A percentile compares a stretch with the other conserved stretches of the same genome.
These are phyloP conservation scores for Syritta pipiens DNA, from an alignment of 2,888 invertebrate genomes.

Conservation along the genomic window DNA sequence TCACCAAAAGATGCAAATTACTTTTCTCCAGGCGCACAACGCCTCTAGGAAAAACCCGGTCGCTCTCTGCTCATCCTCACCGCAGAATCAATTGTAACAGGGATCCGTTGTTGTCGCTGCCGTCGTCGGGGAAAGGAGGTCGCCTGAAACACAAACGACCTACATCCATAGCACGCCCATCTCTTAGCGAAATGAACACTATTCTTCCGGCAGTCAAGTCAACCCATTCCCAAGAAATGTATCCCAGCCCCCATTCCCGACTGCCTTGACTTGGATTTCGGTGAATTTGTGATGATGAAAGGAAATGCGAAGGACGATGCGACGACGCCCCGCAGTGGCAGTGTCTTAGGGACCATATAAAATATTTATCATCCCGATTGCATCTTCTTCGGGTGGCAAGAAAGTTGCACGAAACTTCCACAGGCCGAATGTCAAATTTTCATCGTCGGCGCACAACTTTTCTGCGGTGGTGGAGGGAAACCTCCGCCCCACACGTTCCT, in stretches of 20 bases:
- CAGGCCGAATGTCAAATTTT: constrained; percentile 59
- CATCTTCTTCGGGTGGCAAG: constrained; percentile 40
- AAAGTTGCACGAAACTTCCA: constrained; percentile 27
- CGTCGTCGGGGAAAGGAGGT: constrained; percentile 1
- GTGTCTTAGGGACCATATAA: constrained; percentile 33
- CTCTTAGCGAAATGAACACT: constrained; percentile 36
- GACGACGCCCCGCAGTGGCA: neutral
- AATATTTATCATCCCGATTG: constrained; percentile 55
- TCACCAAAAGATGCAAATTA: constrained; percentile 64
- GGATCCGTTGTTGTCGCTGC: constrained; percentile 33
- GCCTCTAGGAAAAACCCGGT: constrained; percentile 38
- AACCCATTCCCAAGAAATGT: neutral
- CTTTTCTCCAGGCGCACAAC: constrained; percentile 51
- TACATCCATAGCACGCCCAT: constrained; percentile 39
- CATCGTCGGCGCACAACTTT: constrained; percentile 48
- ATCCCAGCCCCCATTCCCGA: neutral
- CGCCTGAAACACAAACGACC: constrained; percentile 55
- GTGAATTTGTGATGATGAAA: constrained; percentile 19
- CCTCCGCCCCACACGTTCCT: constrained; percentile 40
- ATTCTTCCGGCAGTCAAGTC: constrained; percentile 41
- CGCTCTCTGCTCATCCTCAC: too few species aligned
- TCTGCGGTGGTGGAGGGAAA: constrained; percentile 22
- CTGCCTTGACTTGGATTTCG: constrained; percentile 6
- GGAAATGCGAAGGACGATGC: constrained; percentile 1
- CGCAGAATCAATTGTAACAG: constrained; percentile 58